phyloP scores from a whole-genome alignment of 2,888 invertebrate species.

The Leptura quadrifasciata region DNA sequence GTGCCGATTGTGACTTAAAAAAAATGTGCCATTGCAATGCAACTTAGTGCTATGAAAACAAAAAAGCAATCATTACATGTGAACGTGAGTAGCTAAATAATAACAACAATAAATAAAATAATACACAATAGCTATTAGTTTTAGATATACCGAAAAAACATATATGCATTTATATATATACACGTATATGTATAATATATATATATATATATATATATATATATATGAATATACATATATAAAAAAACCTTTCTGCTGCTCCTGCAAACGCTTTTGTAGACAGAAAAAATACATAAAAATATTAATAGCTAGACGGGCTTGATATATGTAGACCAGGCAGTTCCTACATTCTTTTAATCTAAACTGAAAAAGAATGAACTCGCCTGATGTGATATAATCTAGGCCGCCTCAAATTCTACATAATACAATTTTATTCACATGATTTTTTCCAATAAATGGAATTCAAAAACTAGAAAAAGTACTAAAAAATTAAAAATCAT shows the following conservation, averaged over 20 bases:
- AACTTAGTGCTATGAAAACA: slow-evolving; percentile 73
- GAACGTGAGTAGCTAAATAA: slow-evolving; percentile 80
- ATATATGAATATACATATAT: slow-evolving; percentile 60
- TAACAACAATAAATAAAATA: slow-evolving; percentile 69
- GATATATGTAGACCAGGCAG: slow-evolving; percentile 2
- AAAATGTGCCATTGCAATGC: slow-evolving; percentile 74
- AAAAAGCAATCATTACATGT: slow-evolving; percentile 82
- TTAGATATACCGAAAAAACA: slow-evolving; percentile 56
- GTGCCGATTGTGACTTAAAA: slow-evolving; percentile 74
- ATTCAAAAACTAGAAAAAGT: slow-evolving; percentile 68
- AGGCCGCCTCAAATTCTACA: slow-evolving; percentile 46
- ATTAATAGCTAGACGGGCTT: slow-evolving; percentile 20
- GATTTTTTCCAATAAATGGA: slow-evolving; percentile 57
- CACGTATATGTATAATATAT: slow-evolving; percentile 59
- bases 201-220: slow-evolving; percentile 63
- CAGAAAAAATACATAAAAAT: slow-evolving; percentile 69
- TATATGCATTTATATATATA: slow-evolving; percentile 62
- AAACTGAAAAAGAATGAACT: neutral
- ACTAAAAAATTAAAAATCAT: slow-evolving; percentile 63
- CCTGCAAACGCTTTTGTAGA: slow-evolving; percentile 76
- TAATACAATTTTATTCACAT: slow-evolving; percentile 47
- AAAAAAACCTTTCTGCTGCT: slow-evolving; percentile 72
- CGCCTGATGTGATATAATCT: slow-evolving; percentile 23
- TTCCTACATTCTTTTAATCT: neutral
- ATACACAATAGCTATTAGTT: slow-evolving; percentile 62